These are phyloP conservation scores for Piaya cayana DNA, from an alignment of 2,113 vertebrate species.

Conservation along the genomic window DNA sequence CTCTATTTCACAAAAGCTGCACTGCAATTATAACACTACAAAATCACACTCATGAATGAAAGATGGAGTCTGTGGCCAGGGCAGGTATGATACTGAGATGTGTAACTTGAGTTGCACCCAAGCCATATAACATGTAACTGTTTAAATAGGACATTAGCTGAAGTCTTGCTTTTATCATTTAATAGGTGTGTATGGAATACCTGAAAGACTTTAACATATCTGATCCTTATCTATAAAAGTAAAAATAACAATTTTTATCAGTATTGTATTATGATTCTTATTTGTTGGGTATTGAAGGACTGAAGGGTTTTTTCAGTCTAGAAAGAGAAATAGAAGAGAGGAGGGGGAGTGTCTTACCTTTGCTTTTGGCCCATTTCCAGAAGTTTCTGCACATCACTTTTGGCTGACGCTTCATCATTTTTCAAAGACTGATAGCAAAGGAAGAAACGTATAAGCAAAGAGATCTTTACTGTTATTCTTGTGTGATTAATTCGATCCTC, in stretches of 20 bases:
- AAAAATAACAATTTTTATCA: background rate
- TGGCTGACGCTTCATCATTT: conserved; percentile 88
- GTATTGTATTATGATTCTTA: background rate
- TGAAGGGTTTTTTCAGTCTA: background rate
- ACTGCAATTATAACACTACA: background rate
- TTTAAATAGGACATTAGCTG: background rate
- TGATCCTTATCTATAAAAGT: background rate
- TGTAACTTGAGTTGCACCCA: background rate
- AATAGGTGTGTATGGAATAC: background rate
- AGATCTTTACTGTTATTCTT: background rate
- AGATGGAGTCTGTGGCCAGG: background rate
- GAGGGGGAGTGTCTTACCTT: conserved; percentile 79
- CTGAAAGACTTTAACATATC: background rate
- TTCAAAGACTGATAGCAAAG: conserved; percentile 85
- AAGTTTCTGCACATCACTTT: conserved; percentile 91
- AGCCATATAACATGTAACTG: background rate
- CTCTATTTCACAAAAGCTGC: background rate
- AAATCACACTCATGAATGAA: background rate
- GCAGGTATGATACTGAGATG: background rate
- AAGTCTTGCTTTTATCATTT: background rate
- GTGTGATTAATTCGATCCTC: background rate
- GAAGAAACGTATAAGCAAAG: background rate
- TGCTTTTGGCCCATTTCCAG: conserved; percentile 94
- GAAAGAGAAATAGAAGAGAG: background rate
- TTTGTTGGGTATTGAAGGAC: background rate